Conservation (phyloP, 2,888 invertebrate genomes). For the Sepioteuthis lessoniana region DNA sequence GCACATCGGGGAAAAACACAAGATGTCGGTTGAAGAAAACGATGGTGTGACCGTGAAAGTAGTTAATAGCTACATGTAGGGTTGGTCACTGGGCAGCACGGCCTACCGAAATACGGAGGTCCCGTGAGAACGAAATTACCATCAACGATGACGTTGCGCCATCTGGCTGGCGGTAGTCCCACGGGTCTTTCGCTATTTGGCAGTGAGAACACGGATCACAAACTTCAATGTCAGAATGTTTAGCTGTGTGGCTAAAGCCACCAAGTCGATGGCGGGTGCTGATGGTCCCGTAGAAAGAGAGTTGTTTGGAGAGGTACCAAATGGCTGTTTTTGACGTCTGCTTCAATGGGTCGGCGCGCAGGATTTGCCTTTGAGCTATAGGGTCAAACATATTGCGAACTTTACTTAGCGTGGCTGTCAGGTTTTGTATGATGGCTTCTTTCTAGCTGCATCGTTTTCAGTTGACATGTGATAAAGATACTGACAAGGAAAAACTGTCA, state of each 20-base stretch:
- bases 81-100: not conserved
- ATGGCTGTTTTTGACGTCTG: not conserved
- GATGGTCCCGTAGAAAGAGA: not conserved
- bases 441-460: not conserved
- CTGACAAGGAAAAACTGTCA: not conserved
- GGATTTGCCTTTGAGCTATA: not conserved
- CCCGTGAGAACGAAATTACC: not conserved
- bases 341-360: not conserved
- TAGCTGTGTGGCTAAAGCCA: not conserved
- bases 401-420: not conserved
- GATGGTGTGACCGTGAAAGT: not conserved
- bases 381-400: constrained; percentile 2
- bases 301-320: not conserved
- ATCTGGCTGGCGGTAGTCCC: constrained; percentile 33
- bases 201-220: not conserved
- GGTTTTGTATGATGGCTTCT: not conserved
- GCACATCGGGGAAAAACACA: not conserved
- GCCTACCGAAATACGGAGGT: not conserved
- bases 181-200: not conserved
- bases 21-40: not conserved
- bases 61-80: constrained; percentile 11
- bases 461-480: not conserved
- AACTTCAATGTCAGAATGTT: constrained; percentile 1
- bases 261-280: not conserved
- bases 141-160: not conserved